phyloP scores from a whole-genome alignment of 2,797 vertebrate genomes.

The Valencia hispanica region DNA sequence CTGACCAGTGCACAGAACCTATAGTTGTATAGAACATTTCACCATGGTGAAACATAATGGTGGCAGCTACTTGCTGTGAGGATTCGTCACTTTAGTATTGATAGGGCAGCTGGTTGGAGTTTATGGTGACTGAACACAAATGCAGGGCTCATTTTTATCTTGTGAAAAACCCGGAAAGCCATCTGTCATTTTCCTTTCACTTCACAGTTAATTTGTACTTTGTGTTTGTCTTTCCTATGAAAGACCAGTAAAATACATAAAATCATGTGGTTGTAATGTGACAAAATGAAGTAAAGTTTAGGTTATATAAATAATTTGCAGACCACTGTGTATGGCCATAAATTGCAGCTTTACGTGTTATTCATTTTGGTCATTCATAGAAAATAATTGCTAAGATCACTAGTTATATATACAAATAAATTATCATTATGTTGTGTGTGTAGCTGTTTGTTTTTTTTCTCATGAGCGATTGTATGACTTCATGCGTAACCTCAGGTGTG shows the following conservation, averaged over 20 bases:
- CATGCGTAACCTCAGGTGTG: conserved; percentile 84
- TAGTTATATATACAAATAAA: too few relatives aligned
- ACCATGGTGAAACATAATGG: not conserved
- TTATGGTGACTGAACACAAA: not conserved
- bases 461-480: conserved; percentile 4
- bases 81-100: not conserved
- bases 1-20: not conserved
- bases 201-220: not conserved
- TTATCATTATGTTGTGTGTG: not conserved
- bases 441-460: conserved; percentile 1
- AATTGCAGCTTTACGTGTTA: not conserved
- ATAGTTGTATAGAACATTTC: not conserved
- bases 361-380: not conserved
- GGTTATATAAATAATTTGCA: not conserved
- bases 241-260: not conserved
- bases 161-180: not conserved
- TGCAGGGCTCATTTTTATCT: not conserved
- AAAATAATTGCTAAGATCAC: too few relatives aligned
- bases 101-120: not conserved
- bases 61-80: not conserved
- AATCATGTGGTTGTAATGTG: not conserved
- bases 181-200: not conserved
- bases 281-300: not conserved
- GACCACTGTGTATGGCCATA: too few relatives aligned
- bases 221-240: not conserved